Conservation (phyloP, 2,888 invertebrate genomes). For the Stenurella melanura region DNA sequence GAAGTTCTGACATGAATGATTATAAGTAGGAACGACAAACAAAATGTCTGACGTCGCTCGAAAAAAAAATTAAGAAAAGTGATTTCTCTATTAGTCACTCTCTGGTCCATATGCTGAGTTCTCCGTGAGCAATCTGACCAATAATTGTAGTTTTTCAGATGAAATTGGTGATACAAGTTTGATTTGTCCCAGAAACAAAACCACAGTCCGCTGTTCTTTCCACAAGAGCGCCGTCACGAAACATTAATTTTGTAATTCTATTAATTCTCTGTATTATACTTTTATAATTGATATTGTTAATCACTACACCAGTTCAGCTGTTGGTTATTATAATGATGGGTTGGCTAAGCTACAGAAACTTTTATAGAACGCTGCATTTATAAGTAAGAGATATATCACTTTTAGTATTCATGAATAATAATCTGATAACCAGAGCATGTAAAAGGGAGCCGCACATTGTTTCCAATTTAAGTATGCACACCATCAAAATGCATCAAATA, state of each 20-base stretch:
- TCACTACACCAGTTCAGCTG: background rate
- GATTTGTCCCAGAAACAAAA: conserved; percentile 14
- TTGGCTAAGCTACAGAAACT: background rate
- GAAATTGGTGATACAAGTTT: background rate
- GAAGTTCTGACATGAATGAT: too few species aligned
- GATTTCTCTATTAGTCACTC: too few species aligned
- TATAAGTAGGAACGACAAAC: too few species aligned
- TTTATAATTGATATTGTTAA: conserved; percentile 15
- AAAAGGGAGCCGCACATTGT: background rate
- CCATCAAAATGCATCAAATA: background rate
- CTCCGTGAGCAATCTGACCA: too few species aligned
- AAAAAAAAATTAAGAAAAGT: too few species aligned
- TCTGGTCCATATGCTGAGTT: background rate
- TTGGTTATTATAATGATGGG: conserved; percentile 8
- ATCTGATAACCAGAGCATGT: conserved; percentile 18
- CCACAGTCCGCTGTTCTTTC: background rate
- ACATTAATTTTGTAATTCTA: conserved; percentile 25
- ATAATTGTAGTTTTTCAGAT: background rate
- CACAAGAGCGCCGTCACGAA: conserved; percentile 16
- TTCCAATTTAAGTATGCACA: background rate
- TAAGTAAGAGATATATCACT: conserved; percentile 8
- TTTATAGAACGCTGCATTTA: background rate
- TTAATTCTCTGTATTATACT: conserved; percentile 23
- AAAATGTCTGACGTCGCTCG: too few species aligned
- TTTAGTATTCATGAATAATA: conserved; percentile 18